Evolutionary conservation across 2,113 vertebrate species (phyloP), one percentile per base, ranked within the genome.

Genomic region (Myxocyprinus asiaticus): DNA sequence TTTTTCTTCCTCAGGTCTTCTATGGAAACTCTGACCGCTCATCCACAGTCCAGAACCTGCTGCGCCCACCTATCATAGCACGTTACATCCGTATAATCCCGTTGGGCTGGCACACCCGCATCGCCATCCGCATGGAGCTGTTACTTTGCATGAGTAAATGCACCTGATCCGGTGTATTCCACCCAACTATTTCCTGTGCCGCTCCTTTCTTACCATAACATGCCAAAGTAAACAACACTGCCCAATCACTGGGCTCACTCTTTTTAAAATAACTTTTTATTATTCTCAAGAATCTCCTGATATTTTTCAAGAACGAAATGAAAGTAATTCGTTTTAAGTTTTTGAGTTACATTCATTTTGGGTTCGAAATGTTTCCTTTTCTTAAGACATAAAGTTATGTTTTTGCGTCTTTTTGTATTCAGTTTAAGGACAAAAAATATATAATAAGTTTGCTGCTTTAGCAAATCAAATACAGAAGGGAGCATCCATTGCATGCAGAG

Each of bases 61-160:
- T 99, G 82, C 92, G 98, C 33, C 97, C 98, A 0, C 97, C 98
- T 76, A 96, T 99, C 0, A 91, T 98, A 77, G 93, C 97, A 0
- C 96, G 95, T 45, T 99, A 94, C 91, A 91, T 99, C 86, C 95
- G 96, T 66, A 89, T 99, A 83, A 93, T 98, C 76, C 98, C 98
- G 0, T 92, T 98, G 58, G 97, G 98, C 67, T 99, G 97, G 97
- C 97, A 99, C 45, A 95, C 97, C 15, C 97, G 98, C 86, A 98
- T 99, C 3, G 98, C 98, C 78, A 90, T 99, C 83, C 94, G 98
- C 78, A 89, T 98, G 94, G 98, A 99, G 91, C 93, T 99, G 77
- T 94, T 99, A 22, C 94, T 98, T 86, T 99, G 98, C 87, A 93
- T 96, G 93, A 94, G 89, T 89, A 99, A 95, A 91, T 99, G 98